Percentiles rank a stretch among this genome's conserved stretches.
Evolutionary conservation across 2,113 vertebrate genomes (phyloP).

Genomic region (Gnathonemus longibarbis): DNA sequence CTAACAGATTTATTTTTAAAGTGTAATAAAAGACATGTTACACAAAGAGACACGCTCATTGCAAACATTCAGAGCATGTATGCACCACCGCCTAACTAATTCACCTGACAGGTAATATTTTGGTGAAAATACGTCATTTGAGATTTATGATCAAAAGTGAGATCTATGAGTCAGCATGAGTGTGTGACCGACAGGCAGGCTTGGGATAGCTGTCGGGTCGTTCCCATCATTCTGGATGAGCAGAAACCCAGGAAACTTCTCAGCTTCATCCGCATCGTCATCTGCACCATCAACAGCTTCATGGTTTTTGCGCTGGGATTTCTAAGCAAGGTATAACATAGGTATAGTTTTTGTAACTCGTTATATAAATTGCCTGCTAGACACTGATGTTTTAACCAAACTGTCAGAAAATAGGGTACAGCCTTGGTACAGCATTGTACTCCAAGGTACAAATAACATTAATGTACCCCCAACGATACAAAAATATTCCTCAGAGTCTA

Average conservation of each 20-base stretch:
- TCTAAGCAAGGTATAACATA: constrained; percentile 49
- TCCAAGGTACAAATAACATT: neutral
- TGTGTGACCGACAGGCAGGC: constrained; percentile 22
- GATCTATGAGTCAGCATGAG: neutral
- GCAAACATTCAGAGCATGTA: neutral
- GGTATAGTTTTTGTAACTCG: neutral
- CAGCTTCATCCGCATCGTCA: constrained; percentile 35
- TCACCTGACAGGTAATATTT: neutral
- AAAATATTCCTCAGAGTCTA: neutral
- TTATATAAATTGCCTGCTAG: neutral
- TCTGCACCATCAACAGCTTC: constrained; percentile 20
- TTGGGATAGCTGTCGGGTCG: constrained; percentile 46
- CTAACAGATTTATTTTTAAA: too few relatives aligned
- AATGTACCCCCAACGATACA: neutral
- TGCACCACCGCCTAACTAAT: neutral
- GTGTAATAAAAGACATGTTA: too few relatives aligned
- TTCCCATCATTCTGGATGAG: constrained; percentile 43
- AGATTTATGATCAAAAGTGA: neutral
- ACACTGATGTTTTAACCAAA: neutral
- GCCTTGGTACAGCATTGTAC: neutral
- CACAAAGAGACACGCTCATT: neutral
- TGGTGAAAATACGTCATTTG: neutral
- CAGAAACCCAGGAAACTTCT: constrained; percentile 46
- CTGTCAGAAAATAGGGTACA: neutral
- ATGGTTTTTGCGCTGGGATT: constrained; percentile 46